These are phyloP conservation scores for Magallana ariakensis DNA, from an alignment of 1,140 invertebrate genomes.

Conservation along the genomic window DNA sequence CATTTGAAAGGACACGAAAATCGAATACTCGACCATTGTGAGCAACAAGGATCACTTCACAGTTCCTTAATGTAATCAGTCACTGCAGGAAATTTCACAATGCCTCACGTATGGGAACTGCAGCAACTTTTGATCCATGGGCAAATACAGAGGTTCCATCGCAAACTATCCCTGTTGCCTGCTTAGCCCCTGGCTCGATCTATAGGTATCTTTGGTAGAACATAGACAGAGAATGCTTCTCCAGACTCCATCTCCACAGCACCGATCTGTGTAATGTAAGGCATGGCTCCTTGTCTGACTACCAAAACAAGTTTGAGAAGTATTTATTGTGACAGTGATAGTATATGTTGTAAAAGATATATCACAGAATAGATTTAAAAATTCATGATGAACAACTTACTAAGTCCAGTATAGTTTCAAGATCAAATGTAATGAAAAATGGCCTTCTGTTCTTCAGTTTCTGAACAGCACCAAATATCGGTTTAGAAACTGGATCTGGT, in stretches of 20 bases:
- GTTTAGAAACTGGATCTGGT: conserved; percentile 34
- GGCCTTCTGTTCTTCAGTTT: background rate
- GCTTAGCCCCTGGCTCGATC: background rate
- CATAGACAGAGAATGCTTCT: background rate
- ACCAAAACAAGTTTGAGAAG: background rate
- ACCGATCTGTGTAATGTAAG: conserved; percentile 9
- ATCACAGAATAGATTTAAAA: too few species aligned
- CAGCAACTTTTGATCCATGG: background rate
- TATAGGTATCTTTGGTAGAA: background rate
- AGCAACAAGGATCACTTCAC: background rate
- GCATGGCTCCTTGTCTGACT: conserved; percentile 5
- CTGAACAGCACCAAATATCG: background rate
- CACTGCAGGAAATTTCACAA: background rate
- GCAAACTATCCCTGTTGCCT: background rate
- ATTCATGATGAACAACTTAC: background rate
- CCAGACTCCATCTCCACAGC: conserved; percentile 24
- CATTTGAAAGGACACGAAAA: background rate
- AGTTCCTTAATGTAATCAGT: too few species aligned
- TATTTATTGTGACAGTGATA: too few species aligned
- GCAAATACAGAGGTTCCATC: background rate
- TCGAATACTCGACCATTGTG: background rate
- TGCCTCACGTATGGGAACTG: background rate
- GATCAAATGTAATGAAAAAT: background rate
- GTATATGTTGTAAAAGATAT: too few species aligned
- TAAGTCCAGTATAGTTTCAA: conserved; percentile 18